Conservation (phyloP, 2,797 vertebrate species). For the Acanthurus leucopareius region DNA sequence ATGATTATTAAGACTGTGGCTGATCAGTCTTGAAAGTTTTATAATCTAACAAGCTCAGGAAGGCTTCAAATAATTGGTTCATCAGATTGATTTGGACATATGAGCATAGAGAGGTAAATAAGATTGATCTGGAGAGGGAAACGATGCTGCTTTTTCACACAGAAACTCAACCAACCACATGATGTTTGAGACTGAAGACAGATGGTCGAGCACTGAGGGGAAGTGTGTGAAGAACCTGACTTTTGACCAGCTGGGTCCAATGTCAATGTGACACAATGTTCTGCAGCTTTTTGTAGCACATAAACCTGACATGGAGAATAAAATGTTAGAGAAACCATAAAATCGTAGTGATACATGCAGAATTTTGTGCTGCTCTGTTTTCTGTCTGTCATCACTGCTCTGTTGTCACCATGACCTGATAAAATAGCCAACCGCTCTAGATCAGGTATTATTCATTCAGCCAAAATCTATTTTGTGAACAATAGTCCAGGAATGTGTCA, state of each 20-base stretch:
- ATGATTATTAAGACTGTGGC: conserved; percentile 28
- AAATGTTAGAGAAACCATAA: conserved; percentile 6
- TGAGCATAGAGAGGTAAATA: conserved; percentile 16
- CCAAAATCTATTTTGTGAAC: not conserved
- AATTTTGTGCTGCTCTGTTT: not conserved
- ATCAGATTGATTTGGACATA: conserved; percentile 26
- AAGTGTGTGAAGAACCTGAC: conserved; percentile 29
- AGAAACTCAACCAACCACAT: conserved; percentile 28
- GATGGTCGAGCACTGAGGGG: conserved; percentile 26
- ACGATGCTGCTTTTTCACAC: conserved; percentile 4
- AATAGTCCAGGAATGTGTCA: too few species aligned
- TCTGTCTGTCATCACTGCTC: not conserved
- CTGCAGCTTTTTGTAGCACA: not conserved
- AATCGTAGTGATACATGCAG: not conserved
- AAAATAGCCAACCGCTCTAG: not conserved
- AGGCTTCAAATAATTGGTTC: conserved; percentile 25
- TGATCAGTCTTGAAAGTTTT: conserved; percentile 40
- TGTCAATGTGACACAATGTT: conserved; percentile 8
- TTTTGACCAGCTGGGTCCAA: conserved; percentile 29
- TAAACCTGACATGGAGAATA: not conserved
- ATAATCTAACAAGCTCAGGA: conserved; percentile 32
- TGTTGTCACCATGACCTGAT: not conserved
- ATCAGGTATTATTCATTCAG: conserved; percentile 2
- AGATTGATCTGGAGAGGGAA: not conserved
- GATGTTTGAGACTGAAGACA: conserved; percentile 24